These are phyloP conservation scores for Agrypnia vestita DNA, from an alignment of 1,140 invertebrate species.

Conservation along the genomic window DNA sequence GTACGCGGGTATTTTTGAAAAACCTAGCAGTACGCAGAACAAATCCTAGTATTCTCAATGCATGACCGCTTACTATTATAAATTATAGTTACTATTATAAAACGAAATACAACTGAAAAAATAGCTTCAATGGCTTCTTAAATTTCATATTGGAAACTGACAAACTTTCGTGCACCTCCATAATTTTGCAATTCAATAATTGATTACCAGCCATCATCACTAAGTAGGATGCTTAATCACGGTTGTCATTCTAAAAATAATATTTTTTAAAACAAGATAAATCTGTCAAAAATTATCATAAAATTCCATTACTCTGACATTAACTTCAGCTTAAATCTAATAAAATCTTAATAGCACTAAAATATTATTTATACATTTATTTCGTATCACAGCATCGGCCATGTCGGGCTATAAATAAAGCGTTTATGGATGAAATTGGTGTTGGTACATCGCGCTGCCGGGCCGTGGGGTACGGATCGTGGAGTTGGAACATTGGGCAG, in stretches of 20 bases:
- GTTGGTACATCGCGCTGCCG: constrained; percentile 24
- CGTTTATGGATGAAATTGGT: constrained; percentile 23
- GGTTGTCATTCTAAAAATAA: not conserved
- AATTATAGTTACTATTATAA: too few species aligned
- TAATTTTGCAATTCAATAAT: too few species aligned
- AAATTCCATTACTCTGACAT: constrained; percentile 30
- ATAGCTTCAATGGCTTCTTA: too few species aligned
- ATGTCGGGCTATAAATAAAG: constrained; percentile 15
- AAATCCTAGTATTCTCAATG: too few species aligned
- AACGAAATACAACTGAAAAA: too few species aligned
- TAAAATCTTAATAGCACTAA: constrained; percentile 25
- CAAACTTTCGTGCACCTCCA: too few species aligned
- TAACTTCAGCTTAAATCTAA: constrained; percentile 16
- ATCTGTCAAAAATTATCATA: constrained; percentile 32
- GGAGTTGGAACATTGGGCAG: not conserved
- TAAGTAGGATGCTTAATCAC: not conserved
- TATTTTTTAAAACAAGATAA: constrained; percentile 35
- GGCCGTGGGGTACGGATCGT: not conserved
- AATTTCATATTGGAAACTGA: too few species aligned
- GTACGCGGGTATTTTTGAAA: too few species aligned
- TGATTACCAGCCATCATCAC: too few species aligned
- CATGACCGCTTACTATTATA: too few species aligned
- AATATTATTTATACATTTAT: constrained; percentile 32
- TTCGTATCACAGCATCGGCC: constrained; percentile 3
- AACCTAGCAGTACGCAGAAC: too few species aligned